Conservation (phyloP, 2,113 vertebrate species). For the Thermophis baileyi region DNA sequence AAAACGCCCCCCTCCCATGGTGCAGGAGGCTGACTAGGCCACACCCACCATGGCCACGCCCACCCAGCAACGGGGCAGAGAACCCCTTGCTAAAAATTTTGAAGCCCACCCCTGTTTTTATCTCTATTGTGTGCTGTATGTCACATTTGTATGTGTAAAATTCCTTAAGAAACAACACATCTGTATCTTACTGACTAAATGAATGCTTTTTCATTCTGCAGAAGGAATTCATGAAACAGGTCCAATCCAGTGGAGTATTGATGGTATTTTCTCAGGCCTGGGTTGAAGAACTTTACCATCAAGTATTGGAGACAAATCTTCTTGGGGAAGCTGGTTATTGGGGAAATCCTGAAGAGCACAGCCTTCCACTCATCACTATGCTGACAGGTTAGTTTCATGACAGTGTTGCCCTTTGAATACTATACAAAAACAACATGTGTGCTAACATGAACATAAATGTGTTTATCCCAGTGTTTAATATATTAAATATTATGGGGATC, state of each 20-base stretch:
- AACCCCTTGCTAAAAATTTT: too few relatives aligned
- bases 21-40: too few relatives aligned
- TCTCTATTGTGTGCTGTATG: not conserved
- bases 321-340: constrained; percentile 92
- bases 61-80: too few relatives aligned
- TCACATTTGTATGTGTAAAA: not conserved
- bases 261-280: constrained; percentile 93
- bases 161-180: not conserved
- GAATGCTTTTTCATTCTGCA: constrained; percentile 54
- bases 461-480: not conserved
- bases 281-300: constrained; percentile 93
- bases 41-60: too few relatives aligned
- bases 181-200: not conserved
- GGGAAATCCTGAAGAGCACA: constrained; percentile 81
- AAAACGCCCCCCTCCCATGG: too few relatives aligned
- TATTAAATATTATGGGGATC: not conserved
- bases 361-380: constrained; percentile 88
- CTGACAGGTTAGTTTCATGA: constrained; percentile 78
- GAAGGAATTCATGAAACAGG: constrained; percentile 93
- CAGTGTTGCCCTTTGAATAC: not conserved
- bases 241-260: constrained; percentile 88
- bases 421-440: not conserved
- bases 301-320: constrained; percentile 90
- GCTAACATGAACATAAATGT: not conserved
- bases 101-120: not conserved